Conservation (phyloP, 2,888 invertebrate species). For the Empis stercorea region DNA sequence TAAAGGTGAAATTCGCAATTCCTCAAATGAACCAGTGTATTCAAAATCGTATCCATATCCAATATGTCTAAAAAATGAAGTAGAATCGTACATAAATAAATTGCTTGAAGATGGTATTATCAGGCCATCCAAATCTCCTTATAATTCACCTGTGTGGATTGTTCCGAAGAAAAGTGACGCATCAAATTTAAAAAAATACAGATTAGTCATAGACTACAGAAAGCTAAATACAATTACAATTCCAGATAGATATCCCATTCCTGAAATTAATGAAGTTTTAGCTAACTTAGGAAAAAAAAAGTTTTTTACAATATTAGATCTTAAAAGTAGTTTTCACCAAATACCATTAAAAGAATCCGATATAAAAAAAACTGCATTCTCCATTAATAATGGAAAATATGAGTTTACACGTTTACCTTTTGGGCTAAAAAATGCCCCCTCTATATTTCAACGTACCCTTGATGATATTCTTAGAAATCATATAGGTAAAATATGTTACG, state of each 20-base stretch:
- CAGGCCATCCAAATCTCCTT: no score
- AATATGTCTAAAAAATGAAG: constrained; percentile 4
- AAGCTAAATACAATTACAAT: constrained; percentile 7
- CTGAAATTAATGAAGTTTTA: constrained; percentile 4
- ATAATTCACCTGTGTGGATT: no score
- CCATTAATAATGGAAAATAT: no score
- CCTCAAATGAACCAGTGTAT: constrained; percentile 5
- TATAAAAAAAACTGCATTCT: no score
- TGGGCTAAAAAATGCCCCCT: no score
- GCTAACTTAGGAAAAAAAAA: constrained; percentile 4
- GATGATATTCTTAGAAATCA: no score
- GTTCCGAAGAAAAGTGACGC: constrained; percentile 7
- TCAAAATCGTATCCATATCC: constrained; percentile 8
- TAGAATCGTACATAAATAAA: constrained; percentile 8
- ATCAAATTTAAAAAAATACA: constrained; percentile 4
- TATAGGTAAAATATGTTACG: no score
- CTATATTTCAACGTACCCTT: no score
- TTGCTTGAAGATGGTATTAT: no score
- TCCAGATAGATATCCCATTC: constrained; percentile 5
- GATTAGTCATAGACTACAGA: constrained; percentile 6
- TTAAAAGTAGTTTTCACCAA: constrained; percentile 7
- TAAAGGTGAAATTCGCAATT: constrained; percentile 9
- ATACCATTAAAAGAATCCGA: constrained; percentile 6
- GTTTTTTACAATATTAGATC: constrained; percentile 5
- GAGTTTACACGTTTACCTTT: no score